Percentiles rank a stretch among this genome's conserved stretches.
phyloP scores from a whole-genome alignment of 2,888 invertebrate genomes.

The Chydorus sphaericus region DNA sequence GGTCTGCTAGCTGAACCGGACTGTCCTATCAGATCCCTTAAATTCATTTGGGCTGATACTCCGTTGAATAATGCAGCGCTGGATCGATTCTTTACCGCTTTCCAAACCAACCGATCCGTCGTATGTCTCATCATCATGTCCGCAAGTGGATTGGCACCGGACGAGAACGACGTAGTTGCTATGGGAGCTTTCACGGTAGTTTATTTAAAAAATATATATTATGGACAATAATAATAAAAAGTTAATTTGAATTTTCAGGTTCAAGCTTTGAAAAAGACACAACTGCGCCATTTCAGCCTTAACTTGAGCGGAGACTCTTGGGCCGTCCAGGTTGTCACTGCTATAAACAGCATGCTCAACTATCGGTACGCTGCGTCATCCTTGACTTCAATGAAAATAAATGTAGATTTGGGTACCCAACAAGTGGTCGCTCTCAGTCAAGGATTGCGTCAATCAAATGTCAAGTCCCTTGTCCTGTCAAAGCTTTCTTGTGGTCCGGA shows the following conservation, averaged over 20 bases:
- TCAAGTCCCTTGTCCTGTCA: constrained; percentile 32
- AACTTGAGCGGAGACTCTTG: constrained; percentile 6
- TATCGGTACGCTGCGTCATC: background rate
- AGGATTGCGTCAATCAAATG: background rate
- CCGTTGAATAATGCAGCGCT: constrained; percentile 6
- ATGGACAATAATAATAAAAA: too few species aligned
- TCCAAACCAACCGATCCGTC: constrained; percentile 10
- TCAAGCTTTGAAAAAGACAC: constrained; percentile 2
- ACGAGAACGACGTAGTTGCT: constrained; percentile 6
- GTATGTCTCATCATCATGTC: background rate
- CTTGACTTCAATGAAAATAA: background rate
- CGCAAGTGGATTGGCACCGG: constrained; percentile 2
- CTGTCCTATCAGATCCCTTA: constrained; percentile 8
- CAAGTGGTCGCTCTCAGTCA: constrained; percentile 7
- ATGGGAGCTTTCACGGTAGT: constrained; percentile 10
- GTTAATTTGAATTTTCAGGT: too few species aligned
- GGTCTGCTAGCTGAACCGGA: constrained; percentile 9
- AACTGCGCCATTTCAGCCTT: constrained; percentile 7
- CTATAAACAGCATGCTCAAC: constrained; percentile 4
- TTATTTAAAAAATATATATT: too few species aligned
- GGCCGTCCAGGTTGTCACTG: background rate
- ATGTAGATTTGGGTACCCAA: background rate
- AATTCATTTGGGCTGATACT: constrained; percentile 12
- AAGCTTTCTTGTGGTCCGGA: constrained; percentile 40
- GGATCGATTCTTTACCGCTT: constrained; percentile 13